Conservation (phyloP, 2,888 invertebrate species). For the Eupithecia vulgata region DNA sequence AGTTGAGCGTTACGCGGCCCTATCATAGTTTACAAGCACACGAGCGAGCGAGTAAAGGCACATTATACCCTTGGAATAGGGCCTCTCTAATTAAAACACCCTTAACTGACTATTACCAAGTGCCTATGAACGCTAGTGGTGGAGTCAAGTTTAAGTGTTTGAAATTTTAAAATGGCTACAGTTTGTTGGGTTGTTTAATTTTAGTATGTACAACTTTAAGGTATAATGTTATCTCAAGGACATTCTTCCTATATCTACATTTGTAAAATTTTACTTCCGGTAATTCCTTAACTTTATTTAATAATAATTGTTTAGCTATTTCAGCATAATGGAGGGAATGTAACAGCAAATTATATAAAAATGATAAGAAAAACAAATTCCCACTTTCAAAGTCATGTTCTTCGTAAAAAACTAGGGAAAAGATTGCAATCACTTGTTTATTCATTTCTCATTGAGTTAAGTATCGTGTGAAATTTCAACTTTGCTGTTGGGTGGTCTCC, state of each 20-base stretch:
- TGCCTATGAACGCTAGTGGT: slow-evolving; percentile 61
- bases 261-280: neutral
- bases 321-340: neutral
- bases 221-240: slow-evolving; percentile 1
- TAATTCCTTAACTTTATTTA: neutral
- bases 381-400: neutral
- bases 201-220: neutral
- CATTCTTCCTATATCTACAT: neutral
- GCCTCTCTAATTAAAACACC: slow-evolving; percentile 79
- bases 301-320: neutral
- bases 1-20: slow-evolving; percentile 57
- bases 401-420: neutral
- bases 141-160: slow-evolving; percentile 41
- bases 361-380: neutral
- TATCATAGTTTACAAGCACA: slow-evolving; percentile 76
- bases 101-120: slow-evolving; percentile 76
- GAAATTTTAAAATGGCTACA: slow-evolving; percentile 29
- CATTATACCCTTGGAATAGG: slow-evolving; percentile 77
- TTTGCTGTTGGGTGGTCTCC: neutral
- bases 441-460: slow-evolving; percentile 17
- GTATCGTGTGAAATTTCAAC: slow-evolving; percentile 26
- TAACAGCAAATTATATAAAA: neutral
- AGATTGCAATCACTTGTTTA: slow-evolving; percentile 1
- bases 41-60: slow-evolving; percentile 71
- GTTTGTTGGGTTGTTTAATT: slow-evolving; percentile 11